Base-by-base conservation (phyloP, 2,888 invertebrate genomes). In the Gandaritis pyraliata region DNA sequence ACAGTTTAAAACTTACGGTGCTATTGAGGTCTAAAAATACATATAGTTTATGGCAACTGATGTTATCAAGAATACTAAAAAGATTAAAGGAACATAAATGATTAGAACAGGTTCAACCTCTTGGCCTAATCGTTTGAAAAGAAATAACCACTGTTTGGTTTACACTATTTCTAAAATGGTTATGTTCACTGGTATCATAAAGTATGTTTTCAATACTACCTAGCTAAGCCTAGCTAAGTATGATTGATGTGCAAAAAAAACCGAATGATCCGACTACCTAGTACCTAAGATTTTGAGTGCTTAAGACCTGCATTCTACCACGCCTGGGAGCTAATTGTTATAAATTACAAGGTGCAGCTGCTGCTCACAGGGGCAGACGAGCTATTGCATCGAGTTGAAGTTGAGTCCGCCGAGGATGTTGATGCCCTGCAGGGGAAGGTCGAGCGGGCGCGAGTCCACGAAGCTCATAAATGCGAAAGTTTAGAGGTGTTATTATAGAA, bases 361-460 rank as follows among this genome's bases (percentile, higher is more conserved):
- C 23, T 0, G 23, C 23, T 23, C 23, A 23, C 23, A 0, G 15
- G 6, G 7, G 15, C 15, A 7, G 13, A 6, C 3, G 7, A 16
- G 16, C 88, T 91, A 92, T 95, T 95, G 96, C 94, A 96, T 95
- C 78, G 95, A 94, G 83, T 95, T 96, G 75, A 96, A 96, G 84
- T 95, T 96, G 66, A 96, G 56, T 11, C 48, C 94, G 70, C 95
- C 95, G 78, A 96, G 94, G 79, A 95, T 93, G 86, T 95, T 95
- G 85, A 95, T 93, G 48, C 93, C 92, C 73, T 95, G 94, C 67
- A 95, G 90, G 6, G 93, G 94, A 72, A 95, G 95, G 76, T 96
- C 96, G 66, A 95, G 93, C 61, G 95, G 95, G 64, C 95, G 93
- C 33, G 95, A 93, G 73, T 96, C 96, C 53, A 96, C 94, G 77